Conservation (phyloP, 2,888 invertebrate genomes). For the Platerodrilus igneus region DNA sequence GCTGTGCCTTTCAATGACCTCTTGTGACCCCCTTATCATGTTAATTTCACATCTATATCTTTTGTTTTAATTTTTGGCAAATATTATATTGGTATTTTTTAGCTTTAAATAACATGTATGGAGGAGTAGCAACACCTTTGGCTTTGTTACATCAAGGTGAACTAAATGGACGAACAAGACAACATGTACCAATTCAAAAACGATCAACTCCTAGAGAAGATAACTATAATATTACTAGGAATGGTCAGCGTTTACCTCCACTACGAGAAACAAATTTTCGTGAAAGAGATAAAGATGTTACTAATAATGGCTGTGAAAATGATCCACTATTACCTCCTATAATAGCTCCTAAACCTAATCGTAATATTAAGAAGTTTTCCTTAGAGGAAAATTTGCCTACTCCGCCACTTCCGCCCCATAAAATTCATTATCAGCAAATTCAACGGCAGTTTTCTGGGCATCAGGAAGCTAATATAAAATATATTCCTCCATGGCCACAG, state of each 20-base stretch:
- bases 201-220: constrained; percentile 41
- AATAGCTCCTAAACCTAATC: constrained; percentile 32
- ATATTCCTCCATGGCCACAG: constrained; percentile 62
- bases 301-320: constrained; percentile 51
- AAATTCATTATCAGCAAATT: constrained; percentile 38
- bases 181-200: constrained; percentile 47
- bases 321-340: constrained; percentile 53
- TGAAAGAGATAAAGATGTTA: constrained; percentile 36
- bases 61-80: too few relatives aligned
- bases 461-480: constrained; percentile 45
- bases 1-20: too few relatives aligned
- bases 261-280: constrained; percentile 52
- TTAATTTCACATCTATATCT: too few relatives aligned
- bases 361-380: constrained; percentile 46
- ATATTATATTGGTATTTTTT: constrained; percentile 16
- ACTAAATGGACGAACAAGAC: constrained; percentile 50
- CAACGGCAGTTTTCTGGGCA: constrained; percentile 31
- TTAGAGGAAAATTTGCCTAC: constrained; percentile 53
- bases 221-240: constrained; percentile 36
- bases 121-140: constrained; percentile 67
- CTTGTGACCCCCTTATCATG: too few relatives aligned
- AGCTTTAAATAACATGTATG: constrained; percentile 55
- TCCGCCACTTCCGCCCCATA: constrained; percentile 59
- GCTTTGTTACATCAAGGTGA: constrained; percentile 58
- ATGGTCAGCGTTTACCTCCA: constrained; percentile 54